phyloP scores from a whole-genome alignment of 2,113 vertebrate genomes.

The Tamias sibiricus region DNA sequence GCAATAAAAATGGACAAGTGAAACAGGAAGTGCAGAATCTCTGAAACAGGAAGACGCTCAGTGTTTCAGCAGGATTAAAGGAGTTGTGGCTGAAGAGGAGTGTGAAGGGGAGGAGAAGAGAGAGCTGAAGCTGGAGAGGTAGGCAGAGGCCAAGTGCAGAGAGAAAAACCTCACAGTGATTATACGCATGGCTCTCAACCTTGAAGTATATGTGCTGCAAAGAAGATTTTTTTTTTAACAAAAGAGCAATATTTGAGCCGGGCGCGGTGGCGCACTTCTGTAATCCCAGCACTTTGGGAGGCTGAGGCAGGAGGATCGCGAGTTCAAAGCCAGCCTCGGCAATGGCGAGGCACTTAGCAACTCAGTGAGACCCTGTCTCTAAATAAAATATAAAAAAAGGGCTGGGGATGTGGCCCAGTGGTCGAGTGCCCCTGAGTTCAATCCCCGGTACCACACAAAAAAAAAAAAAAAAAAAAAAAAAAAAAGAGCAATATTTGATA shows the following conservation, averaged over 20 bases:
- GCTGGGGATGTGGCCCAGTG: no score
- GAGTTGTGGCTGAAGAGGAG: no score
- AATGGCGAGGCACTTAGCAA: no score
- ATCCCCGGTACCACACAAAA: no score
- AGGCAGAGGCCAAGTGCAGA: background rate
- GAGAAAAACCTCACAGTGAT: background rate
- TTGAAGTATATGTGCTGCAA: background rate
- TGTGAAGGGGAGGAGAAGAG: background rate
- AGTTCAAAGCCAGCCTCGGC: no score
- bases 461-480: no score
- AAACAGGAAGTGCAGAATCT: background rate
- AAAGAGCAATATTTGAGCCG: conserved; percentile 44
- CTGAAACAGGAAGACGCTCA: background rate
- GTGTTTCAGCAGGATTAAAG: background rate
- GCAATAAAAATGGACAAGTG: background rate
- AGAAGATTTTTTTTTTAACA: background rate
- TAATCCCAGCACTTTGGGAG: no score
- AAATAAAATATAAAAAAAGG: no score
- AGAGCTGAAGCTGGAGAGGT: background rate
- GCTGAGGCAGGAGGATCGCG: no score
- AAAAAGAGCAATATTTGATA: conserved; percentile 31
- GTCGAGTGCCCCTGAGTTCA: no score
- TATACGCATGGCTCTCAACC: fast-evolving
- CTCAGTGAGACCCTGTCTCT: no score
- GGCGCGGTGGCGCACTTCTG: no score